phyloP scores from a whole-genome alignment of 2,113 vertebrate genomes.

The Ploceus nigricollis region DNA sequence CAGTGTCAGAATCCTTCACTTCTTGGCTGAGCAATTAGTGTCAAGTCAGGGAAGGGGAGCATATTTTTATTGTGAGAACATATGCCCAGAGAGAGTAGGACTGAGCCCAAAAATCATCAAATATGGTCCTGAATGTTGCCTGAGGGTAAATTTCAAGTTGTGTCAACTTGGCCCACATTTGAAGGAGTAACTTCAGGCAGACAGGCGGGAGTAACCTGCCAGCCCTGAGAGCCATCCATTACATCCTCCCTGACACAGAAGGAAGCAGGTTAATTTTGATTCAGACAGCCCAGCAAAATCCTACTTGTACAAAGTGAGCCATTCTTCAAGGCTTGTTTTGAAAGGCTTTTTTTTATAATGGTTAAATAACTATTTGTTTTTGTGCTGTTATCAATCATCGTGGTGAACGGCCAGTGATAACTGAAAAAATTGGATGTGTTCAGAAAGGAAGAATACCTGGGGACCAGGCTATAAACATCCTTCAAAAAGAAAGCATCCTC shows the following conservation, averaged over 20 bases:
- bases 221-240: not conserved
- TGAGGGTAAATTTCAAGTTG: slow-evolving; percentile 1
- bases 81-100: slow-evolving; percentile 6
- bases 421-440: slow-evolving; percentile 30
- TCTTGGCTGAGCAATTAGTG: slow-evolving; percentile 20
- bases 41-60: slow-evolving; percentile 16
- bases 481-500: slow-evolving; percentile 9
- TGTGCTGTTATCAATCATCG: not conserved
- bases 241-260: slow-evolving; percentile 11
- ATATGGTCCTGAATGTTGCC: slow-evolving; percentile 2
- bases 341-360: slow-evolving; percentile 5
- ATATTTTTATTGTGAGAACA: slow-evolving; percentile 31
- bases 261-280: slow-evolving; percentile 55
- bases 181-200: slow-evolving; percentile 3
- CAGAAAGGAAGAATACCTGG: slow-evolving; percentile 28
- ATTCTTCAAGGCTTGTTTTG: slow-evolving; percentile 18
- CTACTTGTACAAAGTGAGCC: not conserved
- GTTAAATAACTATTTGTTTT: slow-evolving; percentile 50
- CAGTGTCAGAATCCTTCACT: slow-evolving; percentile 6
- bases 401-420: not conserved
- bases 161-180: not conserved
- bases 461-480: not conserved
- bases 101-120: slow-evolving; percentile 24
- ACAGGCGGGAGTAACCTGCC: not conserved
- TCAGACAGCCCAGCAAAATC: slow-evolving; percentile 14